These are phyloP conservation scores for Heptranchias perlo DNA, from an alignment of 2,113 vertebrate species.

Conservation along the genomic window DNA sequence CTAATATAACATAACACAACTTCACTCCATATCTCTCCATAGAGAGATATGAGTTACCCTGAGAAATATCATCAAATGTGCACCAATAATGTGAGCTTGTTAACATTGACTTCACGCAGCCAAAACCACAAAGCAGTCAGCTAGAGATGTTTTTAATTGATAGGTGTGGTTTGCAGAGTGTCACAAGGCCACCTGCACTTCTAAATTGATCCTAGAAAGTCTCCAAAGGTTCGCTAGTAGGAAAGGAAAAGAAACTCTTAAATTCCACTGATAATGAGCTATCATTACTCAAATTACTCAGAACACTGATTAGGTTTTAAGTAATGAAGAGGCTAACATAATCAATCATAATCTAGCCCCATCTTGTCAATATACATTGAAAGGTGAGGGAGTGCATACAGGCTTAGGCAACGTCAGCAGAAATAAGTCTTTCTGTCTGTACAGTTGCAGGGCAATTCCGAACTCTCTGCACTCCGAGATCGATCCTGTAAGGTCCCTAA, in stretches of 20 bases:
- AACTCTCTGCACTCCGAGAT: constrained; percentile 13
- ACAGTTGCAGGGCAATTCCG: constrained; percentile 1
- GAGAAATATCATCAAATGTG: not conserved
- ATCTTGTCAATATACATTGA: constrained; percentile 67
- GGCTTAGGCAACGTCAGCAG: constrained; percentile 23
- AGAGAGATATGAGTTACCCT: not conserved
- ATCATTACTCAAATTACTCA: constrained; percentile 99
- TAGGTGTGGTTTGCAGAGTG: not conserved
- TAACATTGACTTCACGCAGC: not conserved
- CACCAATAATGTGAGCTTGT: not conserved
- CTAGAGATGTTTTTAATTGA: constrained; percentile 12
- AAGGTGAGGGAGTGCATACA: not conserved
- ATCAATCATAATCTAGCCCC: constrained; percentile 96
- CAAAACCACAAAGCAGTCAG: not conserved
- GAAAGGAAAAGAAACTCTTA: constrained; percentile 84
- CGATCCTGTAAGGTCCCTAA: constrained; percentile 34
- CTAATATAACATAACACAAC: not conserved
- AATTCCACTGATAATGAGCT: constrained; percentile 96
- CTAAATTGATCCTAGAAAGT: constrained; percentile 61
- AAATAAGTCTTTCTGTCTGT: constrained; percentile 37
- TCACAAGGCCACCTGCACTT: constrained; percentile 9
- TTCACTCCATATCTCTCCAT: not conserved
- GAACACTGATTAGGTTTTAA: constrained; percentile 97
- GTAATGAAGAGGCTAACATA: constrained; percentile 97
- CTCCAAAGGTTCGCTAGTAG: constrained; percentile 63